A percentile compares a stretch with the other conserved stretches of the same genome.
Evolutionary conservation across 1,140 invertebrate genomes (phyloP).

Genomic region (Adoxophyes honmai): DNA sequence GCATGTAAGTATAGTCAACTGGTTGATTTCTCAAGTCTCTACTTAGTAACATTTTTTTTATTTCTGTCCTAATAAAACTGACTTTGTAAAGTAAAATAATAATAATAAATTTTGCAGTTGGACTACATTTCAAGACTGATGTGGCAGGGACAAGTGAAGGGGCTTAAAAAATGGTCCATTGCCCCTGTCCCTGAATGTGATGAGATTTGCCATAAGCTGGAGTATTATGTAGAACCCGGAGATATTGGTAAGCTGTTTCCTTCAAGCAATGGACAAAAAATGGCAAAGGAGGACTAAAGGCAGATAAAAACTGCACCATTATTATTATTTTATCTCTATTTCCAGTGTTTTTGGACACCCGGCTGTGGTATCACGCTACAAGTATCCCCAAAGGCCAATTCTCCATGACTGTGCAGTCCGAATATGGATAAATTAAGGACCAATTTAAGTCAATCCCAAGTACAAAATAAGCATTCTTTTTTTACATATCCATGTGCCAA

Average conservation of each 20-base stretch:
- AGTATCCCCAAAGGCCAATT: slow-evolving; percentile 89
- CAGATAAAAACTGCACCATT: too few species aligned
- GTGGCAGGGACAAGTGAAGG: slow-evolving; percentile 95
- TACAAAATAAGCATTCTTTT: slow-evolving; percentile 54
- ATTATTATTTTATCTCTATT: slow-evolving; percentile 40
- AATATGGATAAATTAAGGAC: slow-evolving; percentile 84
- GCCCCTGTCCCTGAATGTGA: slow-evolving; percentile 94
- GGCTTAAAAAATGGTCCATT: slow-evolving; percentile 91
- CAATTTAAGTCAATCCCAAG: slow-evolving; percentile 21
- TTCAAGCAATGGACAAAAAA: neutral
- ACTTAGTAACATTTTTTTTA: too few species aligned
- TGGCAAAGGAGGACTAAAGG: too few species aligned
- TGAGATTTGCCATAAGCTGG: slow-evolving; percentile 83
- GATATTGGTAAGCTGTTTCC: slow-evolving; percentile 84
- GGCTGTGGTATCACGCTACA: slow-evolving; percentile 96
- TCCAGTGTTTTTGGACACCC: slow-evolving; percentile 90
- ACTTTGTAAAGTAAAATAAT: too few species aligned
- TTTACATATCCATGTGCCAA: slow-evolving; percentile 65
- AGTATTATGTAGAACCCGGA: slow-evolving; percentile 89
- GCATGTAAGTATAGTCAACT: slow-evolving; percentile 85
- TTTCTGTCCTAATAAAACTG: too few species aligned
- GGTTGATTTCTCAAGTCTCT: too few species aligned
- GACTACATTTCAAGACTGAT: slow-evolving; percentile 94
- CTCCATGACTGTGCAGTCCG: slow-evolving; percentile 94
- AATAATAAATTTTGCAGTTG: slow-evolving; percentile 80